phyloP scores from a whole-genome alignment of 2,888 invertebrate genomes.

The Tholera decimalis region DNA sequence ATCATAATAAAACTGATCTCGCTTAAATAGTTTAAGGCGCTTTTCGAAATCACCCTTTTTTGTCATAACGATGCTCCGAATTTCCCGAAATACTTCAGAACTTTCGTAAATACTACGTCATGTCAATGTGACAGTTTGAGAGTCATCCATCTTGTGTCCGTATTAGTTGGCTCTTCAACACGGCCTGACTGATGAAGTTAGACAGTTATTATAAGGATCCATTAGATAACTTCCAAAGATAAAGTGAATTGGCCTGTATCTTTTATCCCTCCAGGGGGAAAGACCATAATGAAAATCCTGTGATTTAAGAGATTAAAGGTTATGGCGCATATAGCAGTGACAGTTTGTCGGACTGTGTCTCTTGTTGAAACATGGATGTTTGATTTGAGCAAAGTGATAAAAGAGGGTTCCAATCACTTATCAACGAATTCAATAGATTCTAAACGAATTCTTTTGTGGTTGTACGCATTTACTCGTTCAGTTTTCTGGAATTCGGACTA shows the following conservation, averaged over 20 bases:
- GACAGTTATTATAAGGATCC: constrained; percentile 53
- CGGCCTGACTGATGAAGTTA: constrained; percentile 38
- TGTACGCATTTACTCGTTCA: background rate
- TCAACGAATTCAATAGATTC: background rate
- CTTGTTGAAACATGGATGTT: constrained; percentile 1
- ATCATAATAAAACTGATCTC: background rate
- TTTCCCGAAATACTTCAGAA: constrained; percentile 21
- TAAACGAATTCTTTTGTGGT: background rate
- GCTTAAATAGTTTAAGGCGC: background rate
- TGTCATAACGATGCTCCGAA: constrained; percentile 9
- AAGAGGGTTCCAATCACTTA: background rate
- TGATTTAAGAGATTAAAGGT: constrained; percentile 44
- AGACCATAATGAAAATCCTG: constrained; percentile 16
- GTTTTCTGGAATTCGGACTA: background rate
- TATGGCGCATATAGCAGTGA: constrained; percentile 23
- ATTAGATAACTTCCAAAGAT: constrained; percentile 53
- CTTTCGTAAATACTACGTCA: constrained; percentile 38
- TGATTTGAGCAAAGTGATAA: background rate
- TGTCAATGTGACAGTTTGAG: constrained; percentile 37
- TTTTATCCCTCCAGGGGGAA: constrained; percentile 40
- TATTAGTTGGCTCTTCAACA: constrained; percentile 43
- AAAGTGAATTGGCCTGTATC: constrained; percentile 59
- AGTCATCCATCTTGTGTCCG: constrained; percentile 54
- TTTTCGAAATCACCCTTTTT: constrained; percentile 9
- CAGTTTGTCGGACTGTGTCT: constrained; percentile 9